Conservation (phyloP, 2,797 vertebrate species). For the Manis javanica region DNA sequence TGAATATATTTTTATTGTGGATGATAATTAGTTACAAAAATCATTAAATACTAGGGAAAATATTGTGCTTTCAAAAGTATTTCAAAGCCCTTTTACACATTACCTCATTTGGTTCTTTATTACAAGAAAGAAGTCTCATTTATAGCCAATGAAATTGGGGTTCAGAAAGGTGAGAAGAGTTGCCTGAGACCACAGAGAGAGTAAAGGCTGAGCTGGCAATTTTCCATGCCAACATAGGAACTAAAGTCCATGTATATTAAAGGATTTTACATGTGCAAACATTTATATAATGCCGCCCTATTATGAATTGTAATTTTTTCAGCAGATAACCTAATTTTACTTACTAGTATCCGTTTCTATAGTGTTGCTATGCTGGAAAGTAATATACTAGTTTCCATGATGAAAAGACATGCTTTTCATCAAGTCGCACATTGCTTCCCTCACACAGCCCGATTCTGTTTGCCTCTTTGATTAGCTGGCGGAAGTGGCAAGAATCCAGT, state of each 20-base stretch:
- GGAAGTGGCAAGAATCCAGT: neutral
- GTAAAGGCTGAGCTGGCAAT: neutral
- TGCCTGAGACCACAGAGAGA: constrained; percentile 10
- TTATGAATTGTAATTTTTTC: constrained; percentile 29
- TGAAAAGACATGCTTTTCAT: neutral
- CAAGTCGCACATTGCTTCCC: neutral
- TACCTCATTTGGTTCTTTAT: constrained; percentile 32
- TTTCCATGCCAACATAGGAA: neutral
- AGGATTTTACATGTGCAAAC: constrained; percentile 51
- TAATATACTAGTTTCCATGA: constrained; percentile 5
- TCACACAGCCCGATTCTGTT: neutral
- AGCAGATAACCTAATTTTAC: constrained; percentile 57
- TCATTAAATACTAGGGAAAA: neutral
- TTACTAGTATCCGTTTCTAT: constrained; percentile 69
- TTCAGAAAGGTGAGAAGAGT: neutral
- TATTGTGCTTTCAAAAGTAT: neutral
- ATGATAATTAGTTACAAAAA: neutral
- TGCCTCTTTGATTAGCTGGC: neutral
- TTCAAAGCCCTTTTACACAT: constrained; percentile 53
- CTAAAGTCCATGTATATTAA: neutral
- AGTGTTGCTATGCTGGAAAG: constrained; percentile 17
- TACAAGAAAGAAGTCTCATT: constrained; percentile 55
- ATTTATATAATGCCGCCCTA: constrained; percentile 41
- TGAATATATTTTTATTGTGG: constrained; percentile 40
- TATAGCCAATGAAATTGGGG: constrained; percentile 54